phyloP scores from a whole-genome alignment of 2,113 vertebrate genomes.

The Paralichthys olivaceus region DNA sequence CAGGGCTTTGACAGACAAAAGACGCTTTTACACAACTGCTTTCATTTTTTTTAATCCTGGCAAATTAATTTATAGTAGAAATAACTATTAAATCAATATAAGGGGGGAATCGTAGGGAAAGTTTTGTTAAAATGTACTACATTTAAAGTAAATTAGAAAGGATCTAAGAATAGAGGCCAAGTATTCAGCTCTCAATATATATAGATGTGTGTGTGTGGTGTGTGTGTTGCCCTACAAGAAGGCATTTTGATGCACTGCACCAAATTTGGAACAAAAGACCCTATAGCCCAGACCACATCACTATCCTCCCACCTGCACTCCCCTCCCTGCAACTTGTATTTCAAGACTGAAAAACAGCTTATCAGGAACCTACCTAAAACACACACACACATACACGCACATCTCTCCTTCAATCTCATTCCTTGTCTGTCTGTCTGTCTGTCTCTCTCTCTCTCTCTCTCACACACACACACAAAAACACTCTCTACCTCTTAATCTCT shows the following conservation, averaged over 20 bases:
- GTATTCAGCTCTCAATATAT: neutral
- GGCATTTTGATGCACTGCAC: slow-evolving; percentile 81
- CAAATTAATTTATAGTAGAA: neutral
- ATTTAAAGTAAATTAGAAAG: neutral
- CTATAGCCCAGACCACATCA: slow-evolving; percentile 73
- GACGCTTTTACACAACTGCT: slow-evolving; percentile 2
- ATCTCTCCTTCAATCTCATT: no score
- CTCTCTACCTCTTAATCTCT: no score
- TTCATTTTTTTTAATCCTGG: neutral
- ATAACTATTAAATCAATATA: neutral
- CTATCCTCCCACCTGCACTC: slow-evolving; percentile 71
- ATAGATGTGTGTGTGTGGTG: slow-evolving; percentile 10
- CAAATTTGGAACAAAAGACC: slow-evolving; percentile 81
- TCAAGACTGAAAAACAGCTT: slow-evolving; percentile 45
- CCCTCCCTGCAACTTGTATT: slow-evolving; percentile 44
- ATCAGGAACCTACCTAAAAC: slow-evolving; percentile 18
- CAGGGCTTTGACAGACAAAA: slow-evolving; percentile 26
- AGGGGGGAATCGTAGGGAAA: neutral
- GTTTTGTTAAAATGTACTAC: neutral
- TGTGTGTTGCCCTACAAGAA: slow-evolving; percentile 49
- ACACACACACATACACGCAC: neutral
- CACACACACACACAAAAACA: neutral
- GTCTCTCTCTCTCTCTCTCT: neutral
- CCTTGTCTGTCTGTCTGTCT: no score
- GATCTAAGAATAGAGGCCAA: no score